Evolutionary conservation across 2,888 invertebrate species (phyloP), one percentile per base, ranked within the genome.

Genomic region (Leistus spinibarbis): DNA sequence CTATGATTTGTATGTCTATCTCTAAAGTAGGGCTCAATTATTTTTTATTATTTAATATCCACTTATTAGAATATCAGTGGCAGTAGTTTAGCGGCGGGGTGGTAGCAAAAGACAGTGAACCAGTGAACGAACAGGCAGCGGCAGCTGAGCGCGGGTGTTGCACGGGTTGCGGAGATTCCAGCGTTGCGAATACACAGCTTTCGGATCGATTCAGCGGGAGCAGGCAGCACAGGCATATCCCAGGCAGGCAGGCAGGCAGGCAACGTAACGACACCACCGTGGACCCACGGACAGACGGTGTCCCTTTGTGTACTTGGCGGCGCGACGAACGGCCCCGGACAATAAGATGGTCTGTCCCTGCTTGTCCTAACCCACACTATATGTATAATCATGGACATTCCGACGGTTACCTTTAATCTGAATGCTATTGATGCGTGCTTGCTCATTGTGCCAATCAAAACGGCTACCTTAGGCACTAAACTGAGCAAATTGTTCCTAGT

Each of bases 161-260:
- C 80, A 80, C 79, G 78, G 80, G 80, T 79, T 80, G 79, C 79
- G 77, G 79, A 80, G 79, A 78, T 80, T 79, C 78, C 78, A 77
- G 78, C 80, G 73, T 67, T 60, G 60, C 73, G 73, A 73, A 67
- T n/a, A n/a, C 67, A 67, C 67, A 60, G 73, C 67, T 73, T 73
- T 67, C 62, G 73, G 81, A 81, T 82, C 81, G 81, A 82, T 82
- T 77, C 81, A 82, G 81, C 40, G 40, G 40, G 40, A 40, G 40
- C 40, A 40, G 40, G 40, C 40, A 40, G 40, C 40, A 40, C 40
- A 40, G 40, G 40, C 81, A 80, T 79, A 73, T 81, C 81, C 81
- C 81, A 82, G 81, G 81, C 80, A 67, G 73, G 27, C 60, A 24
- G 24, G 73, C 81, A 81, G 80, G 80, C 78, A 78, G 78, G 79